Conservation (phyloP, 2,113 vertebrate species). For the Channa maculata region DNA sequence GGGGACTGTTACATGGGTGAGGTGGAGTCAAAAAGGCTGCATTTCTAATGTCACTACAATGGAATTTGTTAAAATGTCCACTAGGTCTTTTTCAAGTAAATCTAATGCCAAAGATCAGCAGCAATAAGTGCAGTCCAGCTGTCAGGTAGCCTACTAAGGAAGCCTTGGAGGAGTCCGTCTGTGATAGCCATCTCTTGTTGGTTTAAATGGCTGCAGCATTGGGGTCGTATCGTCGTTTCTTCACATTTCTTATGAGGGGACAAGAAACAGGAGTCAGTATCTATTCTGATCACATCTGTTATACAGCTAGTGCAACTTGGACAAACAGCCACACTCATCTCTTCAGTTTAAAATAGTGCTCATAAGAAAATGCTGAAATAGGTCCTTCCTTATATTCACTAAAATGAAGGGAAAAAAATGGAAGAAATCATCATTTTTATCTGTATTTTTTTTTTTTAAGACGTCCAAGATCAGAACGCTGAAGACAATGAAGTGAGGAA, state of each 20-base stretch:
- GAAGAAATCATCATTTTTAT: neutral
- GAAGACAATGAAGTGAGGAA: slow-evolving; percentile 57
- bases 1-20: slow-evolving; percentile 52
- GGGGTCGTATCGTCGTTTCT: slow-evolving; percentile 96
- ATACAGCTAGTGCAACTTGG: slow-evolving; percentile 61
- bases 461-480: slow-evolving; percentile 10
- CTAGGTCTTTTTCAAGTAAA: slow-evolving; percentile 83
- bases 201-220: slow-evolving; percentile 92
- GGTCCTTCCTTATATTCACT: neutral
- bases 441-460: slow-evolving; percentile 18
- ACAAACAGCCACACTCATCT: slow-evolving; percentile 59
- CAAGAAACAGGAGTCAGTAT: slow-evolving; percentile 72
- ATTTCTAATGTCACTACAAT: slow-evolving; percentile 79
- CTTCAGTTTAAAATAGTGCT: slow-evolving; percentile 30
- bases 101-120: slow-evolving; percentile 82
- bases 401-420: slow-evolving; percentile 1
- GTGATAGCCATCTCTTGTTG: slow-evolving; percentile 71
- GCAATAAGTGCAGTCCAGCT: slow-evolving; percentile 84
- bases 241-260: slow-evolving; percentile 94
- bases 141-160: slow-evolving; percentile 78
- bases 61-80: slow-evolving; percentile 80
- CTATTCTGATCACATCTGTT: neutral
- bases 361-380: slow-evolving; percentile 14
- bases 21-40: slow-evolving; percentile 78
- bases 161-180: slow-evolving; percentile 81